phyloP scores from a whole-genome alignment of 2,797 vertebrate genomes.

The Molothrus ater region DNA sequence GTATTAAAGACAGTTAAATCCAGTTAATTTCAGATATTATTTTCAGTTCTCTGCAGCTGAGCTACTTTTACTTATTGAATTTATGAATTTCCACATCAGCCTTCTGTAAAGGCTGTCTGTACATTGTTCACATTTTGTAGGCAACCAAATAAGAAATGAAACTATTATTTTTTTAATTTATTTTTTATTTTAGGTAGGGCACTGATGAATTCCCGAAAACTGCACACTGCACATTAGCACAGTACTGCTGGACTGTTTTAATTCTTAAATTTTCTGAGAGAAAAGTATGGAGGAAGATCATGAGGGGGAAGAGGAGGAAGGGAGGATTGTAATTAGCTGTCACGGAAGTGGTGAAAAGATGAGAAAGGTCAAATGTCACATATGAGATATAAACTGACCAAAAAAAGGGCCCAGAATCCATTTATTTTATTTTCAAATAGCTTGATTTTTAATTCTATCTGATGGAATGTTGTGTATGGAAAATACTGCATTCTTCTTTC shows the following conservation, averaged over 20 bases:
- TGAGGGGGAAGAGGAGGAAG: not conserved
- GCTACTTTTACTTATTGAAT: not conserved
- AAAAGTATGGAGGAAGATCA: fast-evolving
- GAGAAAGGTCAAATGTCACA: not conserved
- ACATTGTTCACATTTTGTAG: not conserved
- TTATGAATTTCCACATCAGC: not conserved
- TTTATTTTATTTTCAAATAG: not conserved
- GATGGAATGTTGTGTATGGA: fast-evolving
- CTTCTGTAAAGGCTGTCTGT: not conserved
- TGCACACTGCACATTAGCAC: not conserved
- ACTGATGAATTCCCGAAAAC: not conserved
- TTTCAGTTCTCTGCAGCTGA: not conserved
- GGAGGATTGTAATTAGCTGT: fast-evolving
- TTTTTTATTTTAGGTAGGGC: not conserved
- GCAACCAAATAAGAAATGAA: not conserved
- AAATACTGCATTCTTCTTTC: not conserved
- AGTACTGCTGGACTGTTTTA: not conserved
- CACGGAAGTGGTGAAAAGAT: not conserved
- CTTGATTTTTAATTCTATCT: not conserved
- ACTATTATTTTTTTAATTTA: not conserved
- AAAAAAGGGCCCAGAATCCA: fast-evolving
- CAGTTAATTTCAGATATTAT: not conserved
- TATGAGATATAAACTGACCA: not conserved
- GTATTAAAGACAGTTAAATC: not conserved
- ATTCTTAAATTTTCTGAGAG: not conserved